A percentile compares a stretch with the other conserved stretches of the same genome.
These are phyloP conservation scores for Mamestra brassicae DNA, from an alignment of 2,888 invertebrate genomes.

Conservation along the genomic window DNA sequence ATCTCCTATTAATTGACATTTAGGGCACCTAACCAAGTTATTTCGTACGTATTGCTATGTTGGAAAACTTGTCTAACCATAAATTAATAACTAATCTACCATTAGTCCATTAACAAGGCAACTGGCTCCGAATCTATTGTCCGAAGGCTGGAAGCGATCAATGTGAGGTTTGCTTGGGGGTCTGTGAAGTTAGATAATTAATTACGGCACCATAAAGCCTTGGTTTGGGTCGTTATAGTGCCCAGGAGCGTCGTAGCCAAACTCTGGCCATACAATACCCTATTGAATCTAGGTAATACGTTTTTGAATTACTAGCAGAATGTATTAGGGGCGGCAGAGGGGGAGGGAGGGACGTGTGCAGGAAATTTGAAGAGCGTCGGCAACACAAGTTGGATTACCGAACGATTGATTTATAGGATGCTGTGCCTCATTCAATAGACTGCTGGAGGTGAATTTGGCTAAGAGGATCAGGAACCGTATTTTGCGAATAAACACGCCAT, in stretches of 20 bases:
- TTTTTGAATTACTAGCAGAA: constrained; percentile 78
- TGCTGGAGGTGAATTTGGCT: constrained; percentile 14
- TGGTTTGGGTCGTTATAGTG: constrained; percentile 76
- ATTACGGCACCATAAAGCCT: constrained; percentile 81
- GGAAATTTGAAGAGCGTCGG: constrained; percentile 63
- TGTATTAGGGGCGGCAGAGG: constrained; percentile 64
- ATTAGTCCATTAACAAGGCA: constrained; percentile 65
- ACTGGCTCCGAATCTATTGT: constrained; percentile 65
- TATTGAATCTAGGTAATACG: constrained; percentile 80
- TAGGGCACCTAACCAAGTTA: constrained; percentile 28
- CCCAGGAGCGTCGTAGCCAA: constrained; percentile 80
- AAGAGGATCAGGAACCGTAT: constrained; percentile 19
- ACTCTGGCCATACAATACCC: constrained; percentile 74
- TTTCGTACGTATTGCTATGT: constrained; percentile 20
- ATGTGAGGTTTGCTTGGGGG: constrained; percentile 70
- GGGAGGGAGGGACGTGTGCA: constrained; percentile 50
- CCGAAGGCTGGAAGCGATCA: constrained; percentile 75
- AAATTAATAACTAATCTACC: constrained; percentile 61
- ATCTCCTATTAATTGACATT: constrained; percentile 52
- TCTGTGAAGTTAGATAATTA: constrained; percentile 84
- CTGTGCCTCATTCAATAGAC: constrained; percentile 39
- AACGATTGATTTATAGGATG: constrained; percentile 54
- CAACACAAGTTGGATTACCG: constrained; percentile 60
- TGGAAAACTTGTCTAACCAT: constrained; percentile 55
- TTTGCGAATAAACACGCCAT: constrained; percentile 11